Percentiles rank a stretch among this genome's conserved stretches.
Evolutionary conservation across 2,888 invertebrate species (phyloP).

Genomic region (Philereme transversata): DNA sequence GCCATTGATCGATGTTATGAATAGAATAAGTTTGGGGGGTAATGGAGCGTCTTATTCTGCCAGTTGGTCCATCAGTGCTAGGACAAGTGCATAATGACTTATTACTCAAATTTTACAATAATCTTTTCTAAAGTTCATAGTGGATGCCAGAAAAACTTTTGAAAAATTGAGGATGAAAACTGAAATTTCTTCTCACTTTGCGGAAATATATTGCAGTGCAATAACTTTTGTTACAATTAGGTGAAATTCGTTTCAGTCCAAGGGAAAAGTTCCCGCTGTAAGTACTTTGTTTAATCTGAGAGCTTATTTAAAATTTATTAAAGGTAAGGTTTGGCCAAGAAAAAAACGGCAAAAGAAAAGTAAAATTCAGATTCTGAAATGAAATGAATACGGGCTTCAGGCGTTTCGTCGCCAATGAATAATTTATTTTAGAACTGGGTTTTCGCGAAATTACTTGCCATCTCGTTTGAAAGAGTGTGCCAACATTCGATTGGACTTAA

Average conservation of each 20-base stretch:
- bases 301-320: conserved; percentile 80
- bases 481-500: conserved; percentile 61
- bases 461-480: conserved; percentile 74
- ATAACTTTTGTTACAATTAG: conserved; percentile 39
- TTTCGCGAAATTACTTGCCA: conserved; percentile 80
- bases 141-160: conserved; percentile 13
- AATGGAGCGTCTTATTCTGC: no score
- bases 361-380: conserved; percentile 81
- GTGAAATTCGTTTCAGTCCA: conserved; percentile 44
- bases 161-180: conserved; percentile 17
- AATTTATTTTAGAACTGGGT: conserved; percentile 82
- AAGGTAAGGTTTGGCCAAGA: conserved; percentile 69
- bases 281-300: conserved; percentile 68
- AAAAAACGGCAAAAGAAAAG: conserved; percentile 73
- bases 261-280: conserved; percentile 44
- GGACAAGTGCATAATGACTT: not conserved
- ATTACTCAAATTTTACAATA: conserved; percentile 12
- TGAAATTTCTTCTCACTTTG: conserved; percentile 19
- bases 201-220: conserved; percentile 17
- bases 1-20: no score
- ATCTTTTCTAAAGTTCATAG: conserved; percentile 6
- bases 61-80: no score
- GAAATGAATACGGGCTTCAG: conserved; percentile 82
- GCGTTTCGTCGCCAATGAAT: conserved; percentile 83
- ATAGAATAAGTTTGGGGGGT: no score